phyloP scores from a whole-genome alignment of 2,797 vertebrate species.

The Liasis olivaceus region DNA sequence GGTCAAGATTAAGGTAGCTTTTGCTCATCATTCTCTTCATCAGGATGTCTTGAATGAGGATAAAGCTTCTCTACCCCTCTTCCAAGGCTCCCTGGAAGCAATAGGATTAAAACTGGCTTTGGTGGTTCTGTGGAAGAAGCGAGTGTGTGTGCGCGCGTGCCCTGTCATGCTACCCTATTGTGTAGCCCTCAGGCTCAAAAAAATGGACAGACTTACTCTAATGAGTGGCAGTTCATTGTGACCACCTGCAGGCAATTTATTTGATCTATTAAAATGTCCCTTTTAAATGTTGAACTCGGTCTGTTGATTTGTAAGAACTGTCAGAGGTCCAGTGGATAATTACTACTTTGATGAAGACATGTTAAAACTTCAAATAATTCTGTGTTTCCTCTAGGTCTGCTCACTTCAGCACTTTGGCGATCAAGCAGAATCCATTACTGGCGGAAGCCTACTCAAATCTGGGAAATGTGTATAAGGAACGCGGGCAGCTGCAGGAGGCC shows the following conservation, averaged over 20 bases:
- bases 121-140: background rate
- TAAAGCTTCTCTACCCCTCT: background rate
- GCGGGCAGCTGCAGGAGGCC: conserved; percentile 96
- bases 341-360: background rate
- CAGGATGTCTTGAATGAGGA: background rate
- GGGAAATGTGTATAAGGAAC: conserved; percentile 98
- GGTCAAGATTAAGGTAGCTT: background rate
- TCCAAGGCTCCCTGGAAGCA: background rate
- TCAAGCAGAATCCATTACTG: conserved; percentile 98
- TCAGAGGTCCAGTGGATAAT: background rate
- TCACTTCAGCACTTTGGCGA: conserved; percentile 98
- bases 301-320: background rate
- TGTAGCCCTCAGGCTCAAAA: background rate
- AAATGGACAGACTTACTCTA: background rate
- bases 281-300: background rate
- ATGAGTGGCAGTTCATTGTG: background rate
- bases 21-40: background rate
- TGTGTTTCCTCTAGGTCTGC: conserved; percentile 85
- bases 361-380: background rate
- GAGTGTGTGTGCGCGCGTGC: background rate
- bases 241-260: background rate
- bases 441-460: conserved; percentile 98
- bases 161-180: background rate
- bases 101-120: background rate
- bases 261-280: background rate